phyloP scores from a whole-genome alignment of 2,113 vertebrate species.

The Zeus faber region DNA sequence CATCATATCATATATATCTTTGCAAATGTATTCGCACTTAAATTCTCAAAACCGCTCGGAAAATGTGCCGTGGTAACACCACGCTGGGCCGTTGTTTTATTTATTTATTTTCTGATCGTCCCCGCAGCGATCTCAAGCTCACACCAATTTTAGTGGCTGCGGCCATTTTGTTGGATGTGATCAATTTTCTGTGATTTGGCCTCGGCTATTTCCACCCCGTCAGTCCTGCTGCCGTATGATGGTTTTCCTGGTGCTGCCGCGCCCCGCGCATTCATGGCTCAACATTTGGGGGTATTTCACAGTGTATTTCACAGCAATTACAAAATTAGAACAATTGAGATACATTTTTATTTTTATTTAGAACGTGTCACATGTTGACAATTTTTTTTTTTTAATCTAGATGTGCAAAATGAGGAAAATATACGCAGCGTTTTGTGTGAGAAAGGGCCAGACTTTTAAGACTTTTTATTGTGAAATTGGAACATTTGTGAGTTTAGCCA shows the following conservation, averaged over 20 bases:
- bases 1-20: constrained; percentile 7
- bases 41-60: constrained; percentile 1
- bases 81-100: constrained; percentile 3
- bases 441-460: constrained; percentile 22
- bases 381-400: too few relatives aligned
- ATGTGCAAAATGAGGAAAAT: constrained; percentile 16
- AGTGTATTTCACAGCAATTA: too few relatives aligned
- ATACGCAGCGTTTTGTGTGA: constrained; percentile 30
- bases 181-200: constrained; percentile 71
- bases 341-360: too few relatives aligned
- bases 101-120: too few relatives aligned
- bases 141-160: constrained; percentile 57
- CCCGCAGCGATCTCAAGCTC: constrained; percentile 23
- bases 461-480: constrained; percentile 20
- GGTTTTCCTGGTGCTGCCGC: too few relatives aligned
- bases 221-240: constrained; percentile 27
- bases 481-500: constrained; percentile 44
- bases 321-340: too few relatives aligned
- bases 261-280: neutral
- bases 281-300: neutral
- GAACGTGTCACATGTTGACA: too few relatives aligned
- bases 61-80: constrained; percentile 10
- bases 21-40: constrained; percentile 2
- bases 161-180: constrained; percentile 71
- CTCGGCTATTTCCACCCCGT: constrained; percentile 55